A percentile compares a stretch with the other conserved stretches of the same genome.
These are phyloP conservation scores for Drosophila gunungcola DNA, from an alignment of 1,140 invertebrate species.

Conservation along the genomic window DNA sequence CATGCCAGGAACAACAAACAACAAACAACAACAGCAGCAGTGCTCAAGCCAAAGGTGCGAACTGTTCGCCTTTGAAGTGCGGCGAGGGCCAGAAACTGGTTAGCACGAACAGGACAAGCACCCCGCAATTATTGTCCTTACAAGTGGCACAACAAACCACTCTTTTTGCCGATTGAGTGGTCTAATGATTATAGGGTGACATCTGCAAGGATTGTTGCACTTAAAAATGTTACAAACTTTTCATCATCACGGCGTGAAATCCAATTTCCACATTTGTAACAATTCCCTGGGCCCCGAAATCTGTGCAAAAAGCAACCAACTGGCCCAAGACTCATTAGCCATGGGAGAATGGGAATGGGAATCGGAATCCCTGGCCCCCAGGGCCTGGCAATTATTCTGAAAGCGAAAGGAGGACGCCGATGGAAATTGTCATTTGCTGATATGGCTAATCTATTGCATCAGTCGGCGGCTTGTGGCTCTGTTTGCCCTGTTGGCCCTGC, in stretches of 20 bases:
- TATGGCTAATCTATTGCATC: constrained; percentile 64
- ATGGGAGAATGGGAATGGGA: constrained; percentile 18
- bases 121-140: constrained; percentile 32
- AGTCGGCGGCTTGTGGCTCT: constrained; percentile 28
- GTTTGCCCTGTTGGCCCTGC: neutral
- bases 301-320: constrained; percentile 37
- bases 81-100: constrained; percentile 27
- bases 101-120: constrained; percentile 21
- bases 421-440: constrained; percentile 52
- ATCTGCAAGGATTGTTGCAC: constrained; percentile 49
- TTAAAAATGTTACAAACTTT: constrained; percentile 50
- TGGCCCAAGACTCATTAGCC: constrained; percentile 48
- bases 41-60: constrained; percentile 28
- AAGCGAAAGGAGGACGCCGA: constrained; percentile 34
- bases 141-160: constrained; percentile 35
- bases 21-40: constrained; percentile 26
- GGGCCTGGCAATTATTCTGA: constrained; percentile 50
- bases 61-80: constrained; percentile 44
- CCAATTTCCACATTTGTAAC: constrained; percentile 48
- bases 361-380: constrained; percentile 26
- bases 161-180: constrained; percentile 18
- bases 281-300: constrained; percentile 32
- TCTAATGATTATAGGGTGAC: constrained; percentile 16
- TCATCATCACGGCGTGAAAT: constrained; percentile 49
- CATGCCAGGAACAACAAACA: constrained; percentile 38